Percentiles rank a stretch among this genome's conserved stretches.
phyloP scores from a whole-genome alignment of 2,888 invertebrate genomes.

The Camponotus fellah region DNA sequence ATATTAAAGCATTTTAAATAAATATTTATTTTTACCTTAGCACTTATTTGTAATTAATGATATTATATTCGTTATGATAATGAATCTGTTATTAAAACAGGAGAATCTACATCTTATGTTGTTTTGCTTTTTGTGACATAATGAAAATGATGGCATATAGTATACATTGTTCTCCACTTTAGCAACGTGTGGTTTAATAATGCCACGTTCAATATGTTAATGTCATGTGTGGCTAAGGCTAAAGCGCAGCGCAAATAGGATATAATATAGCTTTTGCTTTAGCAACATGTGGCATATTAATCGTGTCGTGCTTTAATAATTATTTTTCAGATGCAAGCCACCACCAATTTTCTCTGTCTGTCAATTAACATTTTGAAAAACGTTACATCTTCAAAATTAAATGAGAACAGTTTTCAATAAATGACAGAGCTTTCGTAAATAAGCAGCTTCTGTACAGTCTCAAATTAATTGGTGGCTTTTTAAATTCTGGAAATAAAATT shows the following conservation, averaged over 20 bases:
- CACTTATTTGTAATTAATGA: background rate
- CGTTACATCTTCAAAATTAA: background rate
- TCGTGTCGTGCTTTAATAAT: background rate
- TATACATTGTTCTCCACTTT: slow-evolving; percentile 33
- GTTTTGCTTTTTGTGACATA: slow-evolving; percentile 4
- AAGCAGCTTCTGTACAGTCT: background rate
- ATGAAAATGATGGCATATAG: slow-evolving; percentile 24
- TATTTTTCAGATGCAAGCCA: slow-evolving; percentile 16
- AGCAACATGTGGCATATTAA: slow-evolving; percentile 40
- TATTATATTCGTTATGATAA: slow-evolving; percentile 10
- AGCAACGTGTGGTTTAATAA: slow-evolving; percentile 41
- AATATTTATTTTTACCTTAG: background rate
- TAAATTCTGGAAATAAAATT: background rate
- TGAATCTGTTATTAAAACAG: slow-evolving; percentile 24
- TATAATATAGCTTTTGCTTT: slow-evolving; percentile 40
- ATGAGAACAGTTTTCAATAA: background rate
- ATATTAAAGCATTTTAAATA: background rate
- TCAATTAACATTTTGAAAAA: background rate
- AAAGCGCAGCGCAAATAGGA: slow-evolving; percentile 35
- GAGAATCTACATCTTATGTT: slow-evolving; percentile 15
- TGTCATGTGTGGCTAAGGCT: slow-evolving; percentile 44
- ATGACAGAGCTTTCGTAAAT: background rate
- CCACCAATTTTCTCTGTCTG: background rate
- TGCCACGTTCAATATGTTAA: slow-evolving; percentile 49
- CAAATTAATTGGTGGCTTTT: too few species aligned